Evolutionary conservation across 2,888 invertebrate genomes (phyloP).

Genomic region (Coecobrya sp.): DNA sequence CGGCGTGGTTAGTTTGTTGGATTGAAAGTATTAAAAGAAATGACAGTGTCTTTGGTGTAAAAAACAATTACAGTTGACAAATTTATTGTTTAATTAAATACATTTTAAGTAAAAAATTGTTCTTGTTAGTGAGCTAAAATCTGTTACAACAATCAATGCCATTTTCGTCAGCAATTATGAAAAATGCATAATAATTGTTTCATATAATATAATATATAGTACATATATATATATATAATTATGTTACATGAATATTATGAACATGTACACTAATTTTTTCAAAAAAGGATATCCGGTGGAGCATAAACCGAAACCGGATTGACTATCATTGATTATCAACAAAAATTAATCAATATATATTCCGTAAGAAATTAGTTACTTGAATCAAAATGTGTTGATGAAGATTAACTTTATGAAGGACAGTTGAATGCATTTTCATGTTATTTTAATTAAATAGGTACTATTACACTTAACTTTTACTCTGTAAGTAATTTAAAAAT

Average conservation of each 20-base stretch:
- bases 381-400: not conserved
- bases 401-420: constrained; percentile 32
- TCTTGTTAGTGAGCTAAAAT: constrained; percentile 26
- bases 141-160: constrained; percentile 77
- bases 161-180: constrained; percentile 61
- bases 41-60: constrained; percentile 50
- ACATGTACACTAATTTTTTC: constrained; percentile 34
- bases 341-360: constrained; percentile 48
- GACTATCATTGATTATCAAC: constrained; percentile 5
- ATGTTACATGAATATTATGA: constrained; percentile 18
- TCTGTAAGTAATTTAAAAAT: constrained; percentile 66
- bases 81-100: constrained; percentile 24
- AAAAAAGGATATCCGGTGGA: not conserved
- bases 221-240: constrained; percentile 9
- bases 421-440: constrained; percentile 65
- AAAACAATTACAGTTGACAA: constrained; percentile 49
- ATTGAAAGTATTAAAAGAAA: constrained; percentile 34
- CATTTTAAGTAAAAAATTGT: constrained; percentile 15
- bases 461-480: constrained; percentile 47
- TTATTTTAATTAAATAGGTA: constrained; percentile 59
- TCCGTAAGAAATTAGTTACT: constrained; percentile 53
- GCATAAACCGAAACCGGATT: not conserved
- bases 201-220: constrained; percentile 26
- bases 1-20: not conserved
- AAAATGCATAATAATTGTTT: constrained; percentile 39